phyloP scores from a whole-genome alignment of 2,113 vertebrate genomes.

The Sminthopsis crassicaudata region DNA sequence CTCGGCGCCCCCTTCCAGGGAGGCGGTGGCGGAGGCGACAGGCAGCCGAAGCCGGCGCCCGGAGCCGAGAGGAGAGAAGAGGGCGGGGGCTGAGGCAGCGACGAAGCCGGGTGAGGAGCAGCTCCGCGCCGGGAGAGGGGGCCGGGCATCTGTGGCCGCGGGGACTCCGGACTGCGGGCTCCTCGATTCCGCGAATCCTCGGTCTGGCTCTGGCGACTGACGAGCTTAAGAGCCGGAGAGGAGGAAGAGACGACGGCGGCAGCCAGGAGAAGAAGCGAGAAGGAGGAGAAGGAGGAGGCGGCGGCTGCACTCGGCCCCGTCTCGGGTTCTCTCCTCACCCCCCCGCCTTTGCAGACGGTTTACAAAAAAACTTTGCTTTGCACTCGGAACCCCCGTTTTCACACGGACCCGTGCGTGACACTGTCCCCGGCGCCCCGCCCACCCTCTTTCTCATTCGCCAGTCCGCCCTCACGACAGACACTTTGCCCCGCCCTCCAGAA shows the following conservation, averaged over 20 bases:
- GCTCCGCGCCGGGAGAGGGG: constrained; percentile 28
- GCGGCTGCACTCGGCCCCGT: constrained; percentile 69
- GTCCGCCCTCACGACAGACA: constrained; percentile 49
- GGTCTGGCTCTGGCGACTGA: not conserved
- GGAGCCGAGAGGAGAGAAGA: constrained; percentile 25
- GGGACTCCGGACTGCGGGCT: constrained; percentile 1
- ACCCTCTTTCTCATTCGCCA: constrained; percentile 71
- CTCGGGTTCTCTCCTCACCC: constrained; percentile 71
- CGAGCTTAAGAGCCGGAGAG: constrained; percentile 28
- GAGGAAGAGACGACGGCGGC: constrained; percentile 41
- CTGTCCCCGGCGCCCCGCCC: constrained; percentile 55
- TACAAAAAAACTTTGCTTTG: constrained; percentile 99
- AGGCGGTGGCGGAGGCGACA: constrained; percentile 25
- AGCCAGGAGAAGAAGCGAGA: not conserved
- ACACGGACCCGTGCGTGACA: constrained; percentile 90
- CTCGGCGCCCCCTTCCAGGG: not conserved
- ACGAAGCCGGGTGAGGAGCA: constrained; percentile 17
- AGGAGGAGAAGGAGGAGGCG: constrained; percentile 23
- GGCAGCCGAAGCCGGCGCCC: constrained; percentile 7
- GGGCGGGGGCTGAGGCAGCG: constrained; percentile 26
- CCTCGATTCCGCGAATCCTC: constrained; percentile 6
- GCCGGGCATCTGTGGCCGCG: constrained; percentile 64
- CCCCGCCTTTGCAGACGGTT: constrained; percentile 90
- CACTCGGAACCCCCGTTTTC: constrained; percentile 98
- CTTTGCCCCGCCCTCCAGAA: constrained; percentile 25